Evolutionary conservation across 2,888 invertebrate genomes (phyloP), one percentile per base, ranked within the genome.

Genomic region (Microplitis deprimator): DNA sequence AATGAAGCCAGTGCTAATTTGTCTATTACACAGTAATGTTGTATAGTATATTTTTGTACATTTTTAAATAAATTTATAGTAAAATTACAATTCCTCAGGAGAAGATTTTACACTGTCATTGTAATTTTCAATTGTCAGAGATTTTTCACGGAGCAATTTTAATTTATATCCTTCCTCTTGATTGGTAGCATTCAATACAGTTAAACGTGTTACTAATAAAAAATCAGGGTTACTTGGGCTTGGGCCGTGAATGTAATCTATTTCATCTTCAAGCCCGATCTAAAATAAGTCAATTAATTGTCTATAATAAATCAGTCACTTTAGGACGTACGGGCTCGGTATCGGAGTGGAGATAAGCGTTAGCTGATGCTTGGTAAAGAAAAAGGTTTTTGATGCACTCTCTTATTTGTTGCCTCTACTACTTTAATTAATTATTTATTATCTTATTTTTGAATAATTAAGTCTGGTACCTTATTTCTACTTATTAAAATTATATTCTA

Each of bases 61-160:
- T 68, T 61, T 73, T 61, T 59, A 68, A 73, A 29, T 71, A n/a
- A 59, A 69, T 60, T 75, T 75, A 68, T 67, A 6, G 7, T 73
- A 50, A 67, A 65, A 68, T 59, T 76, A 76, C 29, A 69, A 61
- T 40, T 61, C 59, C 68, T 39, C 7, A 76, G 75, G n/a, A 41
- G 17, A 6, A 5, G 64, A 2, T 85, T 92, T 92, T 85, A 91
- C 91, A 29, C 92, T 91, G 16, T 93, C 92, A 13, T 87, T 85
- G 89, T 96, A 96, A 87, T 96, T 94, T 83, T 96, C 95, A 80
- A 96, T 92, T 0, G 93, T 90, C 81, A 96, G 90, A 73, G 92
- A 92, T 88, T 94, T 96, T 84, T 93, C 94, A 82, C 93, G 92
- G 80, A 94, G 91, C 60, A 94, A 88, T 85, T 93, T 93, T 0